These are phyloP conservation scores for Fregetta grallaria DNA, from an alignment of 2,113 vertebrate species.

Conservation along the genomic window DNA sequence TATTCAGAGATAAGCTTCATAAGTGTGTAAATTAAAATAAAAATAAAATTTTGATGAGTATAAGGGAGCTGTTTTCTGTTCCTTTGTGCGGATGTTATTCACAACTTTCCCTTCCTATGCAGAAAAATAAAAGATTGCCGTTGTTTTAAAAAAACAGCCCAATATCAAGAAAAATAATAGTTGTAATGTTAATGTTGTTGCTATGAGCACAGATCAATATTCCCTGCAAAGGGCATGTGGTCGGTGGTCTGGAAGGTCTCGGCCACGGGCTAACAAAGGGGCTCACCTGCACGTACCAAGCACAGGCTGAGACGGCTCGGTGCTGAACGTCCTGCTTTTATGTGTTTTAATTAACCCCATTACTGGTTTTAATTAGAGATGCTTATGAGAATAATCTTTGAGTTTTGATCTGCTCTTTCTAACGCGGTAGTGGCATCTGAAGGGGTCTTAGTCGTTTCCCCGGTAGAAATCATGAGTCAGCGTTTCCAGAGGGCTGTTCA, in stretches of 20 bases:
- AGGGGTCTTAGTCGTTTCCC: not conserved
- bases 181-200: not conserved
- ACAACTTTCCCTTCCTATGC: not conserved
- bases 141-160: not conserved
- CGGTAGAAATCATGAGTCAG: not conserved
- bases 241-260: not conserved
- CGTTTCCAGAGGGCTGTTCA: not conserved
- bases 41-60: not conserved
- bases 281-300: not conserved
- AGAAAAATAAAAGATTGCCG: not conserved
- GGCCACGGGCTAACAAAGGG: not conserved
- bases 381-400: not conserved
- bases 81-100: not conserved
- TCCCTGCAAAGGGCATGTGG: not conserved
- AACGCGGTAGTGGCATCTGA: fast-evolving
- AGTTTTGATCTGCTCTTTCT: not conserved
- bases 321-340: not conserved
- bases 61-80: not conserved
- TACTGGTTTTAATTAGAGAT: conserved; percentile 14
- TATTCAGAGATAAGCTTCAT: conserved; percentile 24
- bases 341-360: not conserved
- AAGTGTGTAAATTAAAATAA: conserved; percentile 26
- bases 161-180: not conserved
- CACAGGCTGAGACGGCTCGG: not conserved
- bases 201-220: not conserved